These are phyloP conservation scores for Connochaetes taurinus DNA, from an alignment of 2,113 vertebrate species.

Conservation along the genomic window DNA sequence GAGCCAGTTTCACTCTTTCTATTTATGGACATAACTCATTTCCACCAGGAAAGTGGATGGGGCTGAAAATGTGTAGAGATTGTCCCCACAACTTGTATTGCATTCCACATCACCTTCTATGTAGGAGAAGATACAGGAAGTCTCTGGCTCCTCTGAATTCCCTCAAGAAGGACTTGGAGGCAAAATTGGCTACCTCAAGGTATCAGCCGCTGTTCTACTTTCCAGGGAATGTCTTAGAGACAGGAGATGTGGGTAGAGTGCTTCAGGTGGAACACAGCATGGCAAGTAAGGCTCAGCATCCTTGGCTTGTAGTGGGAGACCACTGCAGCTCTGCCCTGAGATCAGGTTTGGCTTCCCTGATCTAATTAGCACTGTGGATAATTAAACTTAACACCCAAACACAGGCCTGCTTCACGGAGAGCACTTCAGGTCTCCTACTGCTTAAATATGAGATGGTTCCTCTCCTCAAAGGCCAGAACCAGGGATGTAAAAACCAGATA, in stretches of 20 bases:
- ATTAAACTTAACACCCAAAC: conserved; percentile 63
- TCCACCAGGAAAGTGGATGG: not conserved
- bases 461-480: conserved; percentile 24
- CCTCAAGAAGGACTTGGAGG: not conserved
- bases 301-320: not conserved
- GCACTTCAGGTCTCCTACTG: conserved; percentile 28
- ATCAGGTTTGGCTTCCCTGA: conserved; percentile 15
- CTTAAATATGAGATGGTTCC: conserved; percentile 70
- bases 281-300: not conserved
- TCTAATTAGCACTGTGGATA: conserved; percentile 62
- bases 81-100: too few relatives aligned
- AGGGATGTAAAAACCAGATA: conserved; percentile 46
- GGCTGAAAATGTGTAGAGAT: not conserved
- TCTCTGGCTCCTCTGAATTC: not conserved
- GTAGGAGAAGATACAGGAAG: not conserved
- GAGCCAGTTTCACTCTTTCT: not conserved
- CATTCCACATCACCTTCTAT: not conserved
- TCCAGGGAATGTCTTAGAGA: not conserved
- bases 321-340: conserved; percentile 2
- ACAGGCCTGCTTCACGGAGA: conserved; percentile 56
- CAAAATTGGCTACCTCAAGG: not conserved
- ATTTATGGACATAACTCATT: not conserved
- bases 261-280: not conserved
- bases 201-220: too few relatives aligned
- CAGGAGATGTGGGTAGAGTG: not conserved